These are phyloP conservation scores for Yoshiicerus persimilis DNA, from an alignment of 1,140 invertebrate genomes.

Conservation along the genomic window DNA sequence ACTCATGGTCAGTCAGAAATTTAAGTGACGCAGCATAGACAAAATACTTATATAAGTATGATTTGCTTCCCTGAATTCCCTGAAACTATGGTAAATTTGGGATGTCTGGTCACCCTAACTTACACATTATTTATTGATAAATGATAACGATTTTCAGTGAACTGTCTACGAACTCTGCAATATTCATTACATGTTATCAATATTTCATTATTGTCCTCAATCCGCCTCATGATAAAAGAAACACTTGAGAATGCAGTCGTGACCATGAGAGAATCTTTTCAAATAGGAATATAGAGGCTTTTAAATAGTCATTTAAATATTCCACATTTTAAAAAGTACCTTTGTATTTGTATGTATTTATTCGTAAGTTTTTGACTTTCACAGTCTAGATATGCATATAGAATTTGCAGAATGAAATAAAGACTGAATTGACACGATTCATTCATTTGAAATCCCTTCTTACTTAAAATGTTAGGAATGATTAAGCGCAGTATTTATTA, in stretches of 20 bases:
- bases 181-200: neutral
- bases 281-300: no score
- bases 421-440: neutral
- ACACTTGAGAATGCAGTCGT: neutral
- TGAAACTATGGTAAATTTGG: no score
- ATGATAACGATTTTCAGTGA: no score
- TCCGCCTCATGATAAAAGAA: neutral
- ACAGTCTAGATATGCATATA: neutral
- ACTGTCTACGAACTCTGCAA: no score
- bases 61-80: no score
- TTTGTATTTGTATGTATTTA: neutral
- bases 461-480: neutral
- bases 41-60: no score
- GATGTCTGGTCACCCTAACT: no score
- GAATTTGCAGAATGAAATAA: neutral
- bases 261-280: neutral
- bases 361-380: neutral
- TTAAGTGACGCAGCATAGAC: no score
- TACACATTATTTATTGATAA: no score
- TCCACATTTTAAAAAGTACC: no score
- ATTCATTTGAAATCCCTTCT: neutral
- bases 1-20: no score
- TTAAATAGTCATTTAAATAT: no score
- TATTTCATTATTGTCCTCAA: neutral
- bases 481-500: neutral